A percentile compares a stretch with the other conserved stretches of the same genome.
Evolutionary conservation across 2,797 vertebrate genomes (phyloP).

Genomic region (Urosaurus nigricauda): DNA sequence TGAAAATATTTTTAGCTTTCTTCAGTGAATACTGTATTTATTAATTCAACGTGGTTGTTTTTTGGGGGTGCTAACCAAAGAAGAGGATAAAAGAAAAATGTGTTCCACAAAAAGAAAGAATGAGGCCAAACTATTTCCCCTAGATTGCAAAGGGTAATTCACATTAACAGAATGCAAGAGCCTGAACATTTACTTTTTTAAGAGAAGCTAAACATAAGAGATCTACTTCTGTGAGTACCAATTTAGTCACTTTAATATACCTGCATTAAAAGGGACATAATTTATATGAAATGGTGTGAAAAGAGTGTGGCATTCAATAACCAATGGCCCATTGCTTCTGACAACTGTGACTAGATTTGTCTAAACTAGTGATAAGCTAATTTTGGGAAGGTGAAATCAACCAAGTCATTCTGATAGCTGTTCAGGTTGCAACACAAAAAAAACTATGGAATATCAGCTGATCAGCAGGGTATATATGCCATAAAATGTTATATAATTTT

Average conservation of each 20-base stretch:
- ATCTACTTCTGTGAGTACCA: conserved; percentile 18
- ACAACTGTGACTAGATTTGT: conserved; percentile 27
- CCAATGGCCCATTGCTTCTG: conserved; percentile 34
- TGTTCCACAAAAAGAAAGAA: background rate
- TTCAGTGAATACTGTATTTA: background rate
- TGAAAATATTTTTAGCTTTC: background rate
- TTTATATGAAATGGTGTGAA: conserved; percentile 32
- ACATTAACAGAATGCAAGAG: background rate
- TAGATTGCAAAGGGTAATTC: background rate
- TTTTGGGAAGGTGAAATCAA: background rate
- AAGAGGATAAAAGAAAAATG: background rate
- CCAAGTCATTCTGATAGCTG: background rate
- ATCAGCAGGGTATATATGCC: background rate
- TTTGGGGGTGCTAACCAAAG: too few relatives aligned
- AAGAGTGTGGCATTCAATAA: conserved; percentile 14
- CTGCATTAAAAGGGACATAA: background rate
- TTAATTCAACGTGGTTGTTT: background rate
- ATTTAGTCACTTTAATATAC: background rate
- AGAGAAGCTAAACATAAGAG: conserved; percentile 29
- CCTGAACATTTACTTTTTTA: conserved; percentile 11
- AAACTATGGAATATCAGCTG: background rate
- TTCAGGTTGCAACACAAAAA: accelerated
- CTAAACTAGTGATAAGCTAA: conserved; percentile 11
- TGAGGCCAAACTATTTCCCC: background rate
- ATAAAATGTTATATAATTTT: conserved; percentile 25